Evolutionary conservation across 64 coral and sea anemone genomes (phyloP), one percentile per base, ranked within the genome.

Genomic region (Hydrozoanthus tunicans): DNA sequence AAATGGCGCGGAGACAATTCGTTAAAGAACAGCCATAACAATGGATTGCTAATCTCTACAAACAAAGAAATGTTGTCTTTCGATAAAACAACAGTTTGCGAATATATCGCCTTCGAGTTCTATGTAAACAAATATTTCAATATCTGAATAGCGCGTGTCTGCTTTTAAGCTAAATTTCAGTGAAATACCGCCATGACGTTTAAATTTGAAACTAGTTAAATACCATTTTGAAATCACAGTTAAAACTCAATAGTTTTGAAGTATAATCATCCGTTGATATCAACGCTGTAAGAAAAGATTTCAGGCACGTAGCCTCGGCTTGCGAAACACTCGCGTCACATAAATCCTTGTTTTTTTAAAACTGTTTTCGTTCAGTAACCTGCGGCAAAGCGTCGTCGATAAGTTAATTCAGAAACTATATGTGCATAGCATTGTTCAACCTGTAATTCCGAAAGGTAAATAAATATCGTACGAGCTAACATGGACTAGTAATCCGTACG

Each of bases 11-110:
- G 24, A 60, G 7, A 5, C 12, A 74, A 43, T 14, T 43, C 55
- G 9, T 6, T 55, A 69, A 43, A 53, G 13, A 8, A 63, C 17
- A 12, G 65, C 53, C n/a, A 70, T 25, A 53, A 85, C 82, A 85
- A 56, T 23, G 51, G 7, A 11, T 70, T 13, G 70, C 27, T 20
- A 10, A 65, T 11, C 32, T 43, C 32, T 12, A 6, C 58, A 73
- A 32, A 88, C 84, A 88, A 75, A 73, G 67, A 56, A 58, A 60
- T 59, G 59, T 88, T 88, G 67, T 86, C 65, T 88, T 88, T 73
- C 9, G 6, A 10, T 9, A 73, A 3, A 74, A 61, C 23, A 57
- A 71, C n/a, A 59, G n/a, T 12, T 12, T 56, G 14, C 53, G 58
- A 72, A 25, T 59, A 20, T 26, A 53, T 56, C 65, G 25, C 53